These are phyloP conservation scores for Enteromius trimaculatus DNA, from an alignment of 2,797 vertebrate species.

Conservation along the genomic window DNA sequence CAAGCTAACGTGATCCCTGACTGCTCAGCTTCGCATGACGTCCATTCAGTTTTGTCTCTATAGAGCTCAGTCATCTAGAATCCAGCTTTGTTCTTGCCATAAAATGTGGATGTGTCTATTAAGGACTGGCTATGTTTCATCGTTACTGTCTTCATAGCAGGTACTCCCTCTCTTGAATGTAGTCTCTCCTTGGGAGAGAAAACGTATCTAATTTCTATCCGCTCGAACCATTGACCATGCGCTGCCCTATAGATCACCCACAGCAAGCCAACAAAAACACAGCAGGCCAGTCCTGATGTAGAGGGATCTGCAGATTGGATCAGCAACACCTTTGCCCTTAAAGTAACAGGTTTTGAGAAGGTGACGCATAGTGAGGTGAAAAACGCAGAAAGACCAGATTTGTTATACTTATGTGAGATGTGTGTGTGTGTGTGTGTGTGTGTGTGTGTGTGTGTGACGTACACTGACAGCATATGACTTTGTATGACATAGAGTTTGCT, in stretches of 20 bases:
- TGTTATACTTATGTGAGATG: not conserved
- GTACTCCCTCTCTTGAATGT: slow-evolving; percentile 30
- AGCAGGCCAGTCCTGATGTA: not conserved
- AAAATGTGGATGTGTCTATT: not conserved
- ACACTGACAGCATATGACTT: not conserved
- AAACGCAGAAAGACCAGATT: not conserved
- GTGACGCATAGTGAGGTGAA: not conserved
- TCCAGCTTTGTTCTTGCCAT: slow-evolving; percentile 1
- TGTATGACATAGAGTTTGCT: not conserved
- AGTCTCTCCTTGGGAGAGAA: not conserved
- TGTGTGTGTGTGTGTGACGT: too few relatives aligned
- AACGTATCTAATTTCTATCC: not conserved
- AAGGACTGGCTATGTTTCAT: slow-evolving; percentile 5
- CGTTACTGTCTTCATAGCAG: not conserved
- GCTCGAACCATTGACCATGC: slow-evolving; percentile 6
- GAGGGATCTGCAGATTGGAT: slow-evolving; percentile 3
- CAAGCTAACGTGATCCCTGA: not conserved
- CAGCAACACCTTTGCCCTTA: not conserved
- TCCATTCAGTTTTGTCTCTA: not conserved
- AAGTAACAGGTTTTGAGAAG: slow-evolving; percentile 12
- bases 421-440: not conserved
- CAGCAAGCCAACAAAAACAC: not conserved
- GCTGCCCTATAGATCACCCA: slow-evolving; percentile 17
- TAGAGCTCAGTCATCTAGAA: not conserved
- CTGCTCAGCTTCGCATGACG: not conserved